Conservation (phyloP, 1,140 invertebrate genomes). For the Achroia grisella region DNA sequence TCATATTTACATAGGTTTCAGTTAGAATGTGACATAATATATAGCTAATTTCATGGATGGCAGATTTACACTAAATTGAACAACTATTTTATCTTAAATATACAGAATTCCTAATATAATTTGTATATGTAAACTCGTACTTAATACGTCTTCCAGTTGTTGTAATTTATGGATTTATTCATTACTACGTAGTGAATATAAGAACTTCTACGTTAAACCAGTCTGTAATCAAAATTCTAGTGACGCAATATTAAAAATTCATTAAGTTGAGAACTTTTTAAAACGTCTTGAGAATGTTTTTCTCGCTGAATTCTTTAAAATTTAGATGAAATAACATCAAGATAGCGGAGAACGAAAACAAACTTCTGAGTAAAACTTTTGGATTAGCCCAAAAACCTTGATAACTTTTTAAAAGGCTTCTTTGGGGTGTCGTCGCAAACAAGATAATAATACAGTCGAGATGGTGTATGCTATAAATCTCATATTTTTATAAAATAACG, state of each 20-base stretch:
- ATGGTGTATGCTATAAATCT: neutral
- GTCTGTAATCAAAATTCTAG: neutral
- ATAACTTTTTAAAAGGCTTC: constrained; percentile 13
- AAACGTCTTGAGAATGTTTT: neutral
- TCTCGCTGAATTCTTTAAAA: neutral
- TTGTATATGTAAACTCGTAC: too few species aligned
- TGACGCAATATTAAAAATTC: constrained; percentile 1
- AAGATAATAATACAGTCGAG: neutral
- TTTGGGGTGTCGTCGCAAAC: neutral
- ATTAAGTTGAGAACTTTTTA: neutral
- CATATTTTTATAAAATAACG: neutral
- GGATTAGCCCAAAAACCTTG: constrained; percentile 14
- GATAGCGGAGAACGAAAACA: constrained; percentile 3
- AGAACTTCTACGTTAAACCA: too few species aligned
- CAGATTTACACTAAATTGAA: too few species aligned
- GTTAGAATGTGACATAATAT: too few species aligned
- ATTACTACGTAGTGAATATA: too few species aligned
- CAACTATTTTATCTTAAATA: too few species aligned
- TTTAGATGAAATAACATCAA: constrained; percentile 1
- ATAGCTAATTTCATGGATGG: too few species aligned
- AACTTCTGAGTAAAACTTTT: constrained; percentile 19
- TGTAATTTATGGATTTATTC: too few species aligned
- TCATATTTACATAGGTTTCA: too few species aligned
- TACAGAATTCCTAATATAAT: too few species aligned
- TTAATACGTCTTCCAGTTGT: too few species aligned